Evolutionary conservation across 1,140 invertebrate species (phyloP), one percentile per base, ranked within the genome.

Genomic region (Liolophura sinensis): DNA sequence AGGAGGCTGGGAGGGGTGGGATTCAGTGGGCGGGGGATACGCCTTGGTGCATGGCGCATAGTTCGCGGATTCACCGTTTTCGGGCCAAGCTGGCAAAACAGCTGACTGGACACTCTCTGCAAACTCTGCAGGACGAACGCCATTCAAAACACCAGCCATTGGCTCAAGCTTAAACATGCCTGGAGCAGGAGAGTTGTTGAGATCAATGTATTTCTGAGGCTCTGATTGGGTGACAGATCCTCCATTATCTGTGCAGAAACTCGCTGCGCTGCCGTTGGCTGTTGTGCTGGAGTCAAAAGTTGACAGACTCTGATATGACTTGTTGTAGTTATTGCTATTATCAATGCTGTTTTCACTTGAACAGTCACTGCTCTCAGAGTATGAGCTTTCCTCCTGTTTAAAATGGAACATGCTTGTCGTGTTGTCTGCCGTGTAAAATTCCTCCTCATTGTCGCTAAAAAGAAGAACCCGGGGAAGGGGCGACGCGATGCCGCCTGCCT

Each of bases 331-430:
- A 22, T 58, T 64, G 46, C 69, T 68, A 69, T 20, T 64, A 62
- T 59, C 47, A n/a, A 59, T 57, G 55, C 63, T 70, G n/a, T 55
- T 71, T 31, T 79, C 76, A 51, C 64, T 73, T 0, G 78, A 84
- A 54, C 85, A 82, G 62, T 87, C 85, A 48, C 82, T 82, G 50
- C 82, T 85, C 59, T 91, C 86, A 1, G 88, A 87, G 75, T 91
- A 92, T 65, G 90, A 82, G 47, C 71, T 75, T 67, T 90, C 90
- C 46, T 90, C 84, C 68, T 90, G 89, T 63, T 79, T 76, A 58
- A 77, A 84, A 16, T 87, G 86, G 74, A 90, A 91, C 55, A 91
- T 80, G 73, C 90, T 88, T 16, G 89, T 78, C 49, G 89, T 89
- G 71, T 90, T 89, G 68, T 90, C 89, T 48, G 88, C 74, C 5